Evolutionary conservation across 2,113 vertebrate genomes (phyloP).

Genomic region (Diglossa brunneiventris): DNA sequence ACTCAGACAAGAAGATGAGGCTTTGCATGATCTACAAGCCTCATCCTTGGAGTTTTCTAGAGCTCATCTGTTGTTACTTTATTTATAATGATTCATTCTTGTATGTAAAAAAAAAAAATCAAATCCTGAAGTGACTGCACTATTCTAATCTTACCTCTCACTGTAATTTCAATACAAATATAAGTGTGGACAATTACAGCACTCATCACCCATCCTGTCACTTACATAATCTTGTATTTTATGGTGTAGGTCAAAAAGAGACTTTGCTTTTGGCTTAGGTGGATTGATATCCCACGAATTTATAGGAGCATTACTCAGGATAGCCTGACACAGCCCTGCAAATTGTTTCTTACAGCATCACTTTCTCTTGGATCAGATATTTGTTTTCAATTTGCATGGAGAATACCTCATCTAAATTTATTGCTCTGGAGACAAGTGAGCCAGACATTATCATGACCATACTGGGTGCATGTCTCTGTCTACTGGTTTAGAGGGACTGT

Average conservation of each 20-base stretch:
- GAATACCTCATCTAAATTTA: slow-evolving; percentile 15
- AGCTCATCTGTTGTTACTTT: background rate
- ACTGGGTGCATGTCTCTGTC: background rate
- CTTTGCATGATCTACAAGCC: background rate
- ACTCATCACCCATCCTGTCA: background rate
- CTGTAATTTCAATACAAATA: background rate
- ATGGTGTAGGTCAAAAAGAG: background rate
- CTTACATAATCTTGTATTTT: background rate
- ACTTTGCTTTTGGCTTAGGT: background rate
- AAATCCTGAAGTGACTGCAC: background rate
- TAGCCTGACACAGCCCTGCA: background rate
- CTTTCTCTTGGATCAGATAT: slow-evolving; percentile 5
- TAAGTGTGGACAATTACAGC: background rate
- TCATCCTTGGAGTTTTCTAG: background rate
- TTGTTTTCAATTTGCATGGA: background rate
- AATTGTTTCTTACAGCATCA: background rate
- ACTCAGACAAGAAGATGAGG: background rate
- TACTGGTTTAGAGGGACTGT: background rate
- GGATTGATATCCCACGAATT: background rate
- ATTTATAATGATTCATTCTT: background rate
- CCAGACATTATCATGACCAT: background rate
- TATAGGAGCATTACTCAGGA: background rate
- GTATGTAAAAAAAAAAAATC: background rate
- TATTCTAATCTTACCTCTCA: background rate
- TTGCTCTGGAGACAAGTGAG: background rate